These are phyloP conservation scores for Laticauda laticaudata DNA, from an alignment of 2,113 vertebrate genomes.

Conservation along the genomic window DNA sequence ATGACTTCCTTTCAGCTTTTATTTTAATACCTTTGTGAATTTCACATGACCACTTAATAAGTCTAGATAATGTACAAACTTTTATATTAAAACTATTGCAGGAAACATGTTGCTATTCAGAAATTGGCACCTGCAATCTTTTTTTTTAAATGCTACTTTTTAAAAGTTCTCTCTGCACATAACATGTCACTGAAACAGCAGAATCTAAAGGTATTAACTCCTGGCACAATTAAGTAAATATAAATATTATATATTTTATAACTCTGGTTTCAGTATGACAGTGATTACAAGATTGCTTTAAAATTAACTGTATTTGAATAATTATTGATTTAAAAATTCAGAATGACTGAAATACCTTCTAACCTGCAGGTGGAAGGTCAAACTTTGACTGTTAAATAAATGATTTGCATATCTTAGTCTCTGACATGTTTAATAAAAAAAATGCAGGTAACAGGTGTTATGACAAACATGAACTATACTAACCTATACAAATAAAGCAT, in stretches of 20 bases:
- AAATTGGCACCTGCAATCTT: constrained; percentile 30
- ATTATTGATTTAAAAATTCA: constrained; percentile 5
- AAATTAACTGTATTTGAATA: constrained; percentile 1
- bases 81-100: constrained; percentile 6
- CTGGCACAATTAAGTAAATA: not conserved
- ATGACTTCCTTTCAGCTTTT: not conserved
- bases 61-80: not conserved
- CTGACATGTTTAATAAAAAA: not conserved
- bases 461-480: not conserved
- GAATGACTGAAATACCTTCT: constrained; percentile 6
- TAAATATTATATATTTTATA: constrained; percentile 7
- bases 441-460: not conserved
- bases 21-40: not conserved
- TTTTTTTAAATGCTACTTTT: not conserved
- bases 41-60: constrained; percentile 3
- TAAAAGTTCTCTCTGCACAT: not conserved
- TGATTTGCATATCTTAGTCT: not conserved
- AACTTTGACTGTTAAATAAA: not conserved
- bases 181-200: constrained; percentile 6
- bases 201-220: not conserved
- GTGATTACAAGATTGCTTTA: constrained; percentile 10
- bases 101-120: constrained; percentile 17
- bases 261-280: constrained; percentile 28
- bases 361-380: not conserved
- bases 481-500: not conserved